Base-by-base conservation (phyloP, 2,888 invertebrate genomes). In the Pyrochroa serraticornis region DNA sequence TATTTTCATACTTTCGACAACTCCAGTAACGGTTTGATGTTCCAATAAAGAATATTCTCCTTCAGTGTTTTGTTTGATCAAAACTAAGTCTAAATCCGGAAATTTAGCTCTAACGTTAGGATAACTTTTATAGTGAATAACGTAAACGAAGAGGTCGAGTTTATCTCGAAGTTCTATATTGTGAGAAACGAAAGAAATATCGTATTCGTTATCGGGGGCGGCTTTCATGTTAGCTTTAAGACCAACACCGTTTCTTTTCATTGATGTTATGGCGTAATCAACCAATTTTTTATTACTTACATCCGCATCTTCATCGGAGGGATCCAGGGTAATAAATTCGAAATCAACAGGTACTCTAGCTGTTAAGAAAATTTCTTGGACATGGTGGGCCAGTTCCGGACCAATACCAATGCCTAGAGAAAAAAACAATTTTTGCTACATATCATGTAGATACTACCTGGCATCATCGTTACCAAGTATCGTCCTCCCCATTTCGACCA, bases 41-140 rank as follows among this genome's bases (percentile, higher is more conserved):
- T 88, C 87, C 36, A 86, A 72, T 77, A 82, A 84, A 12, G 83
- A 78, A 69, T 87, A 87, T 73, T 87, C 87, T 7, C 87, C 87
- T 75, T 87, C 87, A 1, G 85, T 86, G 72, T 88, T 87, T 71
- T 88, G 86, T 30, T 87, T 75, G 42, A 87, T 82, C 37, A 87
- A 68, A 8, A 84, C 79, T 42, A 87, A 77, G 69, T 88, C 86
- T 1, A 60, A 34, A 41, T 58, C 12, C 9, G 35, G 22, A 71
- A 79, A 76, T 58, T 68, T 72, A 44, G 79, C 71, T 8, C 75
- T 76, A 1, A 86, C 75, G 8, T 81, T 82, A 7, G 83, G 81
- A 58, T 83, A 80, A 8, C 83, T 81, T 65, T 81, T 81, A 64
- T 82, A 83, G 58, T 82, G 81, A 12, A 85, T 78, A 3, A 86